phyloP scores from a whole-genome alignment of 2,888 invertebrate genomes.

The Chrysolina oricalcia region DNA sequence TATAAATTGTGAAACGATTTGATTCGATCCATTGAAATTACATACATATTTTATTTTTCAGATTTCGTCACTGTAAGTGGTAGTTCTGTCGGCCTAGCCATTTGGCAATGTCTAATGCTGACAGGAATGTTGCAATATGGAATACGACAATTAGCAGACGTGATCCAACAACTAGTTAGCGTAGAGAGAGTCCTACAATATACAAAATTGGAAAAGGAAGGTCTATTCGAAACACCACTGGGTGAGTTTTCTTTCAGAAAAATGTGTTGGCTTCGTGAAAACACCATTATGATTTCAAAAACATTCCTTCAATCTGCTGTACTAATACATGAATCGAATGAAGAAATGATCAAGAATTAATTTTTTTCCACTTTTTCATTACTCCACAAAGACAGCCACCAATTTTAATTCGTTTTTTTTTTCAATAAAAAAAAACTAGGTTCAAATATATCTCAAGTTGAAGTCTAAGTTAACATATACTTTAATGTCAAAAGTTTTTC shows the following conservation, averaged over 20 bases:
- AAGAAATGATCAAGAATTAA: no score
- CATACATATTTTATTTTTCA: background rate
- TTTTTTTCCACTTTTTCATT: no score
- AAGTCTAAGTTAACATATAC: no score
- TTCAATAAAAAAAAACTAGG: no score
- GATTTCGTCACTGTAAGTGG: conserved; percentile 48
- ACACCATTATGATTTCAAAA: background rate
- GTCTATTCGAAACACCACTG: conserved; percentile 75
- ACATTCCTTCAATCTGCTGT: conserved; percentile 75
- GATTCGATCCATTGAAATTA: no score
- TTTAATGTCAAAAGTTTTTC: no score
- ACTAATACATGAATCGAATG: conserved; percentile 62
- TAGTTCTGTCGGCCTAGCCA: conserved; percentile 62
- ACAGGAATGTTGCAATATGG: conserved; percentile 89
- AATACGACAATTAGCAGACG: conserved; percentile 86
- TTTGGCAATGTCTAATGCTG: conserved; percentile 75
- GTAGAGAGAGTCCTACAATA: conserved; percentile 89
- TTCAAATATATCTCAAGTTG: no score
- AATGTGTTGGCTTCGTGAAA: no score
- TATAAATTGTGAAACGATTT: no score
- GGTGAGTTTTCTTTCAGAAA: conserved; percentile 38
- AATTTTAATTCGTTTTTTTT: no score
- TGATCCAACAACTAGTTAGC: conserved; percentile 82
- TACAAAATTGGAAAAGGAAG: conserved; percentile 74
- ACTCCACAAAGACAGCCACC: no score